These are phyloP conservation scores for Benitochromis conjunctus DNA, from an alignment of 2,113 vertebrate species.

Conservation along the genomic window DNA sequence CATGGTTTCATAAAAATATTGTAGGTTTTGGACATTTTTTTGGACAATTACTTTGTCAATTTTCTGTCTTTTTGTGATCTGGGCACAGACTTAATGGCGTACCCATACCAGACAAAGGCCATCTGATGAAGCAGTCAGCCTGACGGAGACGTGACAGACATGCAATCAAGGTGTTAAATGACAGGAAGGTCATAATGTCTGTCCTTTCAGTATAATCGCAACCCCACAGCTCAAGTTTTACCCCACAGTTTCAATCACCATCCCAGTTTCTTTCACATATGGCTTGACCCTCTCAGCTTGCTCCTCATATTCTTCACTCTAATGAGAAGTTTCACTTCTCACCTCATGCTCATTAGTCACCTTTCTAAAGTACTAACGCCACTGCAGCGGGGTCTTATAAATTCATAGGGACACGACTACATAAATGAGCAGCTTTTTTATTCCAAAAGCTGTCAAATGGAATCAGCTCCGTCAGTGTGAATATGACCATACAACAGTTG, in stretches of 20 bases:
- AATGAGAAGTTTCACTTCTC: conserved; percentile 64
- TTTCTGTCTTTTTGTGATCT: background rate
- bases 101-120: conserved; percentile 46
- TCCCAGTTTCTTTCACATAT: conserved; percentile 26
- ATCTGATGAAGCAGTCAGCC: conserved; percentile 51
- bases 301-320: conserved; percentile 35
- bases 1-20: background rate
- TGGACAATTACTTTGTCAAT: background rate
- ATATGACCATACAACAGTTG: background rate
- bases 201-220: conserved; percentile 62
- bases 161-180: conserved; percentile 63
- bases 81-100: conserved; percentile 8
- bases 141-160: conserved; percentile 56
- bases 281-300: conserved; percentile 48
- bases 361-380: conserved; percentile 43
- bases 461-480: background rate
- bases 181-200: conserved; percentile 38
- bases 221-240: conserved; percentile 47
- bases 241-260: conserved; percentile 54
- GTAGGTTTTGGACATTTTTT: background rate
- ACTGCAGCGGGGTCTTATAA: conserved; percentile 22
- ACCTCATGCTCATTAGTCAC: conserved; percentile 64
- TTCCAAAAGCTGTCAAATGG: background rate
- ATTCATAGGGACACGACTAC: background rate
- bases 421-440: conserved; percentile 22